Percentiles rank a stretch among this genome's conserved stretches.
phyloP scores from a whole-genome alignment of 1,140 invertebrate species.

The Formica selysi region DNA sequence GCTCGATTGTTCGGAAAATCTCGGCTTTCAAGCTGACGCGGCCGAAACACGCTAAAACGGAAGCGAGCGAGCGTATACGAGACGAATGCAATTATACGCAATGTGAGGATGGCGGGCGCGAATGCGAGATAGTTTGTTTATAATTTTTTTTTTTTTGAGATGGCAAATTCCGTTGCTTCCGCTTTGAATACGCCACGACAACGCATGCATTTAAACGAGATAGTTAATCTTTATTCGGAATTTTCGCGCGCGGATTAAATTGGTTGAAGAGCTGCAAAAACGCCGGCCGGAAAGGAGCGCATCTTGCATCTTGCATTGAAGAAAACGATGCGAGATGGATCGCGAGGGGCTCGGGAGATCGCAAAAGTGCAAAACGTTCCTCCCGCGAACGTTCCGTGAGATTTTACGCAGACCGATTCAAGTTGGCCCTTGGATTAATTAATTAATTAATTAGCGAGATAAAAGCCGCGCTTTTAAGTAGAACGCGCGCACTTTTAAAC shows the following conservation, averaged over 20 bases:
- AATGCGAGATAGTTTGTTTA: constrained; percentile 49
- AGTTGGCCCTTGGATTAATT: constrained; percentile 53
- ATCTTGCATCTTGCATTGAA: constrained; percentile 45
- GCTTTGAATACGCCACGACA: constrained; percentile 71
- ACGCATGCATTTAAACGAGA: constrained; percentile 76
- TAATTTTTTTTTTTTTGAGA: constrained; percentile 64
- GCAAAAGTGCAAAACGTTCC: constrained; percentile 13
- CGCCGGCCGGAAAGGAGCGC: background rate
- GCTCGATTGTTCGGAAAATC: constrained; percentile 29
- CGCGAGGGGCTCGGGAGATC: background rate
- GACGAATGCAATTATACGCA: constrained; percentile 56
- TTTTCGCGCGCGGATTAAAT: constrained; percentile 69
- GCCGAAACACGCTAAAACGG: constrained; percentile 39
- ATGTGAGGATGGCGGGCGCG: background rate
- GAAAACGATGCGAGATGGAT: background rate
- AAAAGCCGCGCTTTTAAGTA: constrained; percentile 50
- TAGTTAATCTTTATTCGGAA: constrained; percentile 73
- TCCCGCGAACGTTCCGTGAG: background rate
- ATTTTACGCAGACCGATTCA: constrained; percentile 35
- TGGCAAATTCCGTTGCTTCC: constrained; percentile 57
- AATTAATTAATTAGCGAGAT: constrained; percentile 59
- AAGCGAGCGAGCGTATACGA: constrained; percentile 29
- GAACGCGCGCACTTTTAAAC: constrained; percentile 41
- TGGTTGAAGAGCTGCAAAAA: constrained; percentile 54
- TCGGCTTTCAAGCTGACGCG: constrained; percentile 18